phyloP scores from a whole-genome alignment of 1,140 invertebrate genomes.

The Drosophila eugracilis region DNA sequence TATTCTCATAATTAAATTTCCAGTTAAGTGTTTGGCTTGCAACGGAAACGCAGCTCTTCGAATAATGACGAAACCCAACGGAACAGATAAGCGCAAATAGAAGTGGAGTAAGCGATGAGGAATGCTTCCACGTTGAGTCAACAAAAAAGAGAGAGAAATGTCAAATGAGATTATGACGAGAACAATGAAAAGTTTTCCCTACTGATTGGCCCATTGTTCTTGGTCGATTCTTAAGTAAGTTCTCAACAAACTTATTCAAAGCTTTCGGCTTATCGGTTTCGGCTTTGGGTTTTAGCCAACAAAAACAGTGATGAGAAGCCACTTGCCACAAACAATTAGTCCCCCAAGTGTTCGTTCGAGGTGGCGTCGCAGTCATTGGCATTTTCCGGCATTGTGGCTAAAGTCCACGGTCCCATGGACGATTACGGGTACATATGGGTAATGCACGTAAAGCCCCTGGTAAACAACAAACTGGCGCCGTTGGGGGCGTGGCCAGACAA shows the following conservation, averaged over 20 bases:
- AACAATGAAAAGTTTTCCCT: constrained; percentile 36
- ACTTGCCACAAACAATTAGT: constrained; percentile 74
- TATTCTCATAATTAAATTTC: constrained; percentile 41
- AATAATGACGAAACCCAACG: constrained; percentile 15
- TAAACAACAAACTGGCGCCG: constrained; percentile 64
- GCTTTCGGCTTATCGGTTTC: constrained; percentile 28
- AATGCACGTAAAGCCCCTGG: constrained; percentile 53
- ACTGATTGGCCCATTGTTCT: constrained; percentile 40
- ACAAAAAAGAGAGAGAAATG: constrained; percentile 1
- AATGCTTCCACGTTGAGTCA: constrained; percentile 29
- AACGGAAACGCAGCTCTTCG: constrained; percentile 17
- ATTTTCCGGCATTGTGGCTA: constrained; percentile 15
- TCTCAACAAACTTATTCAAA: constrained; percentile 33
- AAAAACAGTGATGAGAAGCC: constrained; percentile 23
- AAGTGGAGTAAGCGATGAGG: constrained; percentile 18
- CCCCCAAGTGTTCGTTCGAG: constrained; percentile 54
- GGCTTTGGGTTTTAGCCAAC: constrained; percentile 27
- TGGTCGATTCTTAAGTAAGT: constrained; percentile 11
- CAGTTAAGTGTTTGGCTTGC: constrained; percentile 11
- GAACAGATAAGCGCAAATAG: constrained; percentile 29
- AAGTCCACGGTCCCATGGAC: neutral
- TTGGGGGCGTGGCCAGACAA: constrained; percentile 45
- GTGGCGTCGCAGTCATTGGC: constrained; percentile 27
- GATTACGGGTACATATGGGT: constrained; percentile 53
- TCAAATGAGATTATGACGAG: constrained; percentile 33